Percentiles rank a stretch among this genome's conserved stretches.
phyloP scores from a whole-genome alignment of 1,140 invertebrate species.

The Gonatopus flavifemur region DNA sequence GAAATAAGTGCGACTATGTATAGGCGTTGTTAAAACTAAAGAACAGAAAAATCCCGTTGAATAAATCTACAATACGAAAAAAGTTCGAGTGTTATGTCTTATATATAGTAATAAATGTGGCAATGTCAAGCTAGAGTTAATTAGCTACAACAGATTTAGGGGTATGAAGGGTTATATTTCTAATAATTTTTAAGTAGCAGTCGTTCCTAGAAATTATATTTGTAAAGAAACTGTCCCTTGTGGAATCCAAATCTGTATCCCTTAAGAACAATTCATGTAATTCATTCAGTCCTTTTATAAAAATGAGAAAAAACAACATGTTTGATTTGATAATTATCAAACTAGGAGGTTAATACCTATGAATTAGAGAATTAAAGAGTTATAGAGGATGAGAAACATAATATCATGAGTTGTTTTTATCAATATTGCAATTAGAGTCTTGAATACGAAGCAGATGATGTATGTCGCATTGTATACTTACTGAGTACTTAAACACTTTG shows the following conservation, averaged over 20 bases:
- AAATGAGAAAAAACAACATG: too few species aligned
- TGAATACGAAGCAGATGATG: too few species aligned
- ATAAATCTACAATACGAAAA: conserved; percentile 29
- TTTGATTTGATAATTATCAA: too few species aligned
- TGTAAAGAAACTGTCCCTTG: background rate
- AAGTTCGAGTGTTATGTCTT: conserved; percentile 36
- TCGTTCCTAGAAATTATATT: conserved; percentile 23
- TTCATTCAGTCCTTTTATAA: too few species aligned
- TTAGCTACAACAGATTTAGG: conserved; percentile 49
- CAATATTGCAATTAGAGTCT: too few species aligned
- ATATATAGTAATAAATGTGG: conserved; percentile 51
- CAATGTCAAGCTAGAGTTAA: conserved; percentile 54
- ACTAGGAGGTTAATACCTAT: too few species aligned
- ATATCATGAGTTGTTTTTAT: too few species aligned
- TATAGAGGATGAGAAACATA: too few species aligned
- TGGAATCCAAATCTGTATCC: conserved; percentile 4
- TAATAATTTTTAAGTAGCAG: conserved; percentile 42
- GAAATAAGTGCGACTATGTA: conserved; percentile 36
- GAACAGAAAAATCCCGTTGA: conserved; percentile 33
- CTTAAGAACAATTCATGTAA: too few species aligned
- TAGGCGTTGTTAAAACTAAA: conserved; percentile 37
- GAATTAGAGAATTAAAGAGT: too few species aligned
- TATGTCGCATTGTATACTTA: too few species aligned
- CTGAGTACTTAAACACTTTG: too few species aligned
- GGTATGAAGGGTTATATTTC: conserved; percentile 52